Percentiles rank a stretch among this genome's conserved stretches.
Evolutionary conservation across 2,888 invertebrate genomes (phyloP).

Genomic region (Tolmerus cingulatus): DNA sequence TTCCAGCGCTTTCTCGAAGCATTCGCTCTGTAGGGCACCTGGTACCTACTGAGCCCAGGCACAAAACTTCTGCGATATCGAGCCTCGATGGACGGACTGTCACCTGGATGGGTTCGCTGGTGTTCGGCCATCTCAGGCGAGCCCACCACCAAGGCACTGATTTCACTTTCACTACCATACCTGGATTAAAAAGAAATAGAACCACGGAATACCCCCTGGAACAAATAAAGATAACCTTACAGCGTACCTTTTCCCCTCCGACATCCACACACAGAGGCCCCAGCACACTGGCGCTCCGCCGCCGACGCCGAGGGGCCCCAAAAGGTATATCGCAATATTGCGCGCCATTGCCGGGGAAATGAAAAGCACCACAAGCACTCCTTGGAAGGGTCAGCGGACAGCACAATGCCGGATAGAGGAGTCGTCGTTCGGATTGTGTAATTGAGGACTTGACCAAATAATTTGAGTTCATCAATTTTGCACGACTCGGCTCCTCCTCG

Average conservation of each 20-base stretch:
- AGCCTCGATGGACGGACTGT: conserved; percentile 15
- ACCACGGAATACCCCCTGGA: not conserved
- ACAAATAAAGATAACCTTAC: conserved; percentile 21
- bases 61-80: not conserved
- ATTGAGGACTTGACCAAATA: conserved; percentile 47
- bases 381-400: conserved; percentile 31
- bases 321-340: conserved; percentile 6
- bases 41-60: not conserved
- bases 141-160: not conserved
- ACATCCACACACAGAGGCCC: not conserved
- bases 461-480: conserved; percentile 48
- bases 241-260: conserved; percentile 9
- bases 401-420: not conserved
- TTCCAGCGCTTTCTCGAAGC: not conserved
- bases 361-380: conserved; percentile 28
- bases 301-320: not conserved
- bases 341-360: conserved; percentile 38
- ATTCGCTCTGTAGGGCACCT: not conserved
- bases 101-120: not conserved
- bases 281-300: not conserved
- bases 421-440: conserved; percentile 33
- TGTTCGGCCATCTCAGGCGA: not conserved
- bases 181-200: conserved; percentile 10
- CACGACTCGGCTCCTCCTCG: conserved; percentile 27
- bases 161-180: conserved; percentile 33